These are phyloP conservation scores for Drosophila atroscutellata DNA, from an alignment of 2,888 invertebrate species.

Conservation along the genomic window DNA sequence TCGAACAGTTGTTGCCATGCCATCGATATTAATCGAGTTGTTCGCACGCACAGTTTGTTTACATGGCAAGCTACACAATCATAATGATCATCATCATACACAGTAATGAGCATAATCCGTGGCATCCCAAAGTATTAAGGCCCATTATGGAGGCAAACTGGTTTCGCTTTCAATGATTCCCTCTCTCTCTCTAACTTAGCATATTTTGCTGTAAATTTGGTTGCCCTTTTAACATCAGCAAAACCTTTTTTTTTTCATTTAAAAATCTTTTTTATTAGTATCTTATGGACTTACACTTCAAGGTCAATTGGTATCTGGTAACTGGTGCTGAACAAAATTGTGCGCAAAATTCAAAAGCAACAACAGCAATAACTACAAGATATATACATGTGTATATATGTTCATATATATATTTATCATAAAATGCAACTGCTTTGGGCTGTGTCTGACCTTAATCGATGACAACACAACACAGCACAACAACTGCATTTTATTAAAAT, in stretches of 20 bases:
- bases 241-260: conserved; percentile 5
- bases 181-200: conserved; percentile 7
- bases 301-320: conserved; percentile 60
- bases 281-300: conserved; percentile 60
- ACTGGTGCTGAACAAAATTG: conserved; percentile 44
- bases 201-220: conserved; percentile 40
- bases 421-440: conserved; percentile 72
- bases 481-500: conserved; percentile 56
- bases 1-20: conserved; percentile 15
- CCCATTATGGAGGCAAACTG: conserved; percentile 60
- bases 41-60: conserved; percentile 71
- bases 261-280: conserved; percentile 10
- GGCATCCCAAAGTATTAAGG: conserved; percentile 22
- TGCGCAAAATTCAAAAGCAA: conserved; percentile 30
- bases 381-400: conserved; percentile 11
- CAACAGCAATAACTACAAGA: conserved; percentile 25
- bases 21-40: conserved; percentile 68
- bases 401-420: conserved; percentile 25
- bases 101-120: conserved; percentile 18
- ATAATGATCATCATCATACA: conserved; percentile 15
- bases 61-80: conserved; percentile 57
- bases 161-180: conserved; percentile 47
- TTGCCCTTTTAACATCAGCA: conserved; percentile 60
- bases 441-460: conserved; percentile 72
- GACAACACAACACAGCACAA: conserved; percentile 39